Evolutionary conservation across 2,797 vertebrate genomes (phyloP).

Genomic region (Pterois miles): DNA sequence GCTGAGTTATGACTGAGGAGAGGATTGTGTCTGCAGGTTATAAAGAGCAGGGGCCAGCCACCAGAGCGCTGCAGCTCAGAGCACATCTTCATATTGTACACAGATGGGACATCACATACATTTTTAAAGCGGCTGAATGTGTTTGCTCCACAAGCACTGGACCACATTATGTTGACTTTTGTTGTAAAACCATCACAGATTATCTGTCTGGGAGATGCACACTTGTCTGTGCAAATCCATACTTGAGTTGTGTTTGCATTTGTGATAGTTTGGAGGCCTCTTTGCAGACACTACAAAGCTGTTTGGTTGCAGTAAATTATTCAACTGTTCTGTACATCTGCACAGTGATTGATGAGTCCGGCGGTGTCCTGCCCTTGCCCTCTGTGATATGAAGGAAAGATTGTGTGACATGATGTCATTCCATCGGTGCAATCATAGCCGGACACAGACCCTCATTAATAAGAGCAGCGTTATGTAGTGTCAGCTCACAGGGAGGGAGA

Average conservation of each 20-base stretch:
- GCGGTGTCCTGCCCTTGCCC: slow-evolving; percentile 63
- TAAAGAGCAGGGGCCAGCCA: slow-evolving; percentile 15
- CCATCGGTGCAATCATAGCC: slow-evolving; percentile 68
- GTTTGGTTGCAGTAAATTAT: slow-evolving; percentile 58
- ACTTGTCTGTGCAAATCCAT: neutral
- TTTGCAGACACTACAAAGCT: slow-evolving; percentile 13
- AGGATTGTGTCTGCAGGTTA: slow-evolving; percentile 33
- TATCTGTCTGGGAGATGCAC: slow-evolving; percentile 5
- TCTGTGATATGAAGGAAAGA: slow-evolving; percentile 69
- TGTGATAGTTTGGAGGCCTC: neutral
- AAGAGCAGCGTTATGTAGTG: slow-evolving; percentile 44
- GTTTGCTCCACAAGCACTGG: slow-evolving; percentile 16
- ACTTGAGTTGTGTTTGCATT: neutral
- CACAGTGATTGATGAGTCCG: slow-evolving; percentile 55
- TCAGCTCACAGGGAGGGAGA: slow-evolving; percentile 24
- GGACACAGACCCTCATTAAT: slow-evolving; percentile 66
- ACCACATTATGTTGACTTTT: slow-evolving; percentile 18
- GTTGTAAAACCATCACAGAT: slow-evolving; percentile 21
- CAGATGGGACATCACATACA: slow-evolving; percentile 36
- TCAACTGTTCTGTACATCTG: slow-evolving; percentile 46
- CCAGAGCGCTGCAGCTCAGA: neutral
- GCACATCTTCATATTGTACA: slow-evolving; percentile 21
- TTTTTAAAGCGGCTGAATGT: slow-evolving; percentile 40
- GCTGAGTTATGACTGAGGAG: slow-evolving; percentile 43
- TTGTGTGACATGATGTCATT: slow-evolving; percentile 79